Percentiles rank a stretch among this genome's conserved stretches.
These are phyloP conservation scores for Cyphomyrmex costatus DNA, from an alignment of 1,140 invertebrate genomes.

Conservation along the genomic window DNA sequence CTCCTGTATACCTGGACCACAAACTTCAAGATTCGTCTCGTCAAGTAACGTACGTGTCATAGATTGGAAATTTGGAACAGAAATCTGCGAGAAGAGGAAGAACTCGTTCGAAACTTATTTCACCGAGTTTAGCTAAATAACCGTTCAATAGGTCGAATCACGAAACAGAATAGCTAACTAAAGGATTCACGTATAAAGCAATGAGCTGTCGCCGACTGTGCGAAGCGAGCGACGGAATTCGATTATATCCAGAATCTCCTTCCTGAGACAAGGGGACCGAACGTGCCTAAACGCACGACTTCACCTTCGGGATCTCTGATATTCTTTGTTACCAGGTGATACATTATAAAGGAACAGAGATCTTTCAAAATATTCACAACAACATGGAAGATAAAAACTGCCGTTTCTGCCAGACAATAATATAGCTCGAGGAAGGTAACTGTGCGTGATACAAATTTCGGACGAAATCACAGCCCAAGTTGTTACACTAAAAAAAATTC, in stretches of 20 bases:
- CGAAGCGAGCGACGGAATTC: neutral
- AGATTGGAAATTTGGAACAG: neutral
- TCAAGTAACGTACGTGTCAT: neutral
- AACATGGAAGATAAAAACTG: neutral
- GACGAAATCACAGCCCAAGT: neutral
- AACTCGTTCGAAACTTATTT: neutral
- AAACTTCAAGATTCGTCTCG: neutral
- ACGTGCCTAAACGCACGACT: neutral
- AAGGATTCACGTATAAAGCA: neutral
- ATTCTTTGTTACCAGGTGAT: neutral
- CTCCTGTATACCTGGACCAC: neutral
- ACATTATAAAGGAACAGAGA: neutral
- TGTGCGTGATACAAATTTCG: neutral
- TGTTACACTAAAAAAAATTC: too few species aligned
- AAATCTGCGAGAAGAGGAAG: neutral
- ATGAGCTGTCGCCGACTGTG: neutral
- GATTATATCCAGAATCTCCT: neutral
- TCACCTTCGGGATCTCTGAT: neutral
- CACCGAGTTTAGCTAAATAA: neutral
- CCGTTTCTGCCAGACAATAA: neutral
- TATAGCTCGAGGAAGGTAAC: neutral
- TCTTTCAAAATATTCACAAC: neutral
- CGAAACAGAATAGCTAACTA: neutral
- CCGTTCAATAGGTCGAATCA: neutral
- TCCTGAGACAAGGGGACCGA: neutral